Percentiles rank a stretch among this genome's conserved stretches.
Evolutionary conservation across 2,888 invertebrate genomes (phyloP).

Genomic region (Drosophila formosana): DNA sequence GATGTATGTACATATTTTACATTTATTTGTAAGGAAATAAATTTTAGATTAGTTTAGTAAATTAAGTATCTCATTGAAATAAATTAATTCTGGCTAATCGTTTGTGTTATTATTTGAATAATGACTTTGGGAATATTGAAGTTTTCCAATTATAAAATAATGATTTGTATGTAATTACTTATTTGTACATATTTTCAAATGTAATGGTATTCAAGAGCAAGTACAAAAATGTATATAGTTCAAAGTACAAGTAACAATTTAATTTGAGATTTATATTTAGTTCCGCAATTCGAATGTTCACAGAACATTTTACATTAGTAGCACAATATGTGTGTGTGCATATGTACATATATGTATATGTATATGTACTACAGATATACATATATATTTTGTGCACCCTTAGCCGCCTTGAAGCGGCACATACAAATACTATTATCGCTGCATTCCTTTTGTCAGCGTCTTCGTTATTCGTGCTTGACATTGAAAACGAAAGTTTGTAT

Average conservation of each 20-base stretch:
- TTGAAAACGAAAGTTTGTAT: constrained; percentile 66
- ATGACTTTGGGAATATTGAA: too few relatives aligned
- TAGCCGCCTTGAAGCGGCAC: neutral
- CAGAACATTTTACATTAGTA: neutral
- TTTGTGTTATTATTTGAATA: too few relatives aligned
- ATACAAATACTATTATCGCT: constrained; percentile 3
- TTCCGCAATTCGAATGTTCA: neutral
- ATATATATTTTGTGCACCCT: neutral
- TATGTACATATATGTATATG: neutral
- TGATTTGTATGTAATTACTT: too few relatives aligned
- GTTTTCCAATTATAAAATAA: too few relatives aligned
- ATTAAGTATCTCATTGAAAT: too few relatives aligned
- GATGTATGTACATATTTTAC: too few relatives aligned
- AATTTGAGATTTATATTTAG: neutral
- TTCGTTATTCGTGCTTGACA: constrained; percentile 56
- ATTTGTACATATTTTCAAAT: too few relatives aligned
- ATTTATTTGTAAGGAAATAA: too few relatives aligned
- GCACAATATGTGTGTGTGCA: neutral
- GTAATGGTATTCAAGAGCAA: too few relatives aligned
- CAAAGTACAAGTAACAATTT: neutral
- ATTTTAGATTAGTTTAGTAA: too few relatives aligned
- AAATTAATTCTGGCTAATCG: too few relatives aligned
- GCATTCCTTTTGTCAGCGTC: constrained; percentile 20
- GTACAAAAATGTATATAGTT: too few relatives aligned
- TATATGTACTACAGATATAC: neutral